phyloP scores from a whole-genome alignment of 2,888 invertebrate genomes.

The Diaperis boleti region DNA sequence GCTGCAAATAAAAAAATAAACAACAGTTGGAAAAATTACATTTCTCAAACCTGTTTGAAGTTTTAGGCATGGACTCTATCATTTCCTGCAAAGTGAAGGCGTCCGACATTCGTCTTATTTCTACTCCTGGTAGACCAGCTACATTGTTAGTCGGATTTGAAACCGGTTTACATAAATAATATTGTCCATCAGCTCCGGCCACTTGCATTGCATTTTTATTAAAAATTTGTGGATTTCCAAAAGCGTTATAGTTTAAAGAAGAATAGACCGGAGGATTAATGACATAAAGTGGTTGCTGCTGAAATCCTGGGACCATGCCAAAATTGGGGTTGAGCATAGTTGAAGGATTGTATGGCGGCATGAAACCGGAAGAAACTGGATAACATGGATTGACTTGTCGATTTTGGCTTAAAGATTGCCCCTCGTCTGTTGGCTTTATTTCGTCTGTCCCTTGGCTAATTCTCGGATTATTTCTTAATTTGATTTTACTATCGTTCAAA shows the following conservation, averaged over 20 bases:
- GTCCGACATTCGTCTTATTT: slow-evolving; percentile 53
- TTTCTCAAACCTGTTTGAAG: background rate
- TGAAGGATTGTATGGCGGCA: slow-evolving; percentile 49
- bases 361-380: slow-evolving; percentile 50
- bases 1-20: too few species aligned
- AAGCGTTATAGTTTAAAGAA: slow-evolving; percentile 1
- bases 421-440: slow-evolving; percentile 25
- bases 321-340: slow-evolving; percentile 42
- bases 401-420: slow-evolving; percentile 53
- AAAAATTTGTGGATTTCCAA: background rate
- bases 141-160: slow-evolving; percentile 51
- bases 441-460: slow-evolving; percentile 24
- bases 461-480: slow-evolving; percentile 11
- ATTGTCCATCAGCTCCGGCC: slow-evolving; percentile 58
- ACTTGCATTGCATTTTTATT: slow-evolving; percentile 50
- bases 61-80: slow-evolving; percentile 37
- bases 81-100: slow-evolving; percentile 54
- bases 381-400: slow-evolving; percentile 53
- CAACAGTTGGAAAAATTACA: background rate
- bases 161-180: slow-evolving; percentile 62
- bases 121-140: slow-evolving; percentile 58
- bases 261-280: slow-evolving; percentile 25
- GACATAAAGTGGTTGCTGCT: slow-evolving; percentile 27
- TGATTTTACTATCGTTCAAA: slow-evolving; percentile 17
- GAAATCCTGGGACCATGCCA: slow-evolving; percentile 1